Evolutionary conservation across 2,888 invertebrate genomes (phyloP), one percentile per base, ranked within the genome.

Genomic region (Iphiclides podalirius): DNA sequence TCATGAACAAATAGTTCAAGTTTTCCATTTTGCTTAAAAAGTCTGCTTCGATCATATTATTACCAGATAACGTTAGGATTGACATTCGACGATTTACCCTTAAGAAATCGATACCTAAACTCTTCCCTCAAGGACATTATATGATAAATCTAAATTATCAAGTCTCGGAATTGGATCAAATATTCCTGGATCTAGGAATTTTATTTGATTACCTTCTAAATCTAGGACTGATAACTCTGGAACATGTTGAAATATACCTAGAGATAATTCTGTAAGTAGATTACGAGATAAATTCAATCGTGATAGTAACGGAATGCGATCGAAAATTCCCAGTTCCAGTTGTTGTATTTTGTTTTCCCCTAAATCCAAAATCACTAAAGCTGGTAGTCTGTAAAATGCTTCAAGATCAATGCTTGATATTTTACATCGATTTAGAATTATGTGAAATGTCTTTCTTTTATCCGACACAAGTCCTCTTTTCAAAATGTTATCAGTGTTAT

Each of bases 221-320:
- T 68, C 62, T 35, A 72, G 38, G 0, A 39, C 14, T 1, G 64
- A 58, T 17, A 71, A 37, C 9, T 64, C 60, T n/a, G 52, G 53
- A 1, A 53, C 52, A 11, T 54, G 54, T 39, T 66, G 60, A 39
- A 72, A 69, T 0, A 66, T 15, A 1, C 61, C 65, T 7, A 60
- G 12, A 3, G 64, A 57, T n/a, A 72, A 54, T 1, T 58, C 59
- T 1, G 50, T 53, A 0, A 72, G 43, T 50, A 47, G 35, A 40
- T 72, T 72, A 12, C 59, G 53, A 2, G 70, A 68, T 0, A 69
- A 33, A 48, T 67, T 67, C 2, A 72, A 47, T 26, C 55, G 41
- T 0, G 51, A 59, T 0, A 70, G 41, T 38, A 4, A 16, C 8
- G 38, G 26, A 26, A 23, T 11, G 15, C 13, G 20, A 44, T 49